Base-by-base conservation (phyloP, 2,888 invertebrate genomes). In the Dichetophora obliterata region DNA sequence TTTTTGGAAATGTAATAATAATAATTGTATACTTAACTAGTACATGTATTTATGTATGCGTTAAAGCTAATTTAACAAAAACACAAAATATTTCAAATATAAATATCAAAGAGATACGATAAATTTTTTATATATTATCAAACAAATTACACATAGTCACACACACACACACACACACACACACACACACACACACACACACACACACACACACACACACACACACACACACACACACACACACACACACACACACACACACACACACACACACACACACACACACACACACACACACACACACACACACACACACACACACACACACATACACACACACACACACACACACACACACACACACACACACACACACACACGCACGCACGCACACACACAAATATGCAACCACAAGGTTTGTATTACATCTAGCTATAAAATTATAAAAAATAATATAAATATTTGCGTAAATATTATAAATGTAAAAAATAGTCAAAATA, bases 31-130 rank as follows among this genome's bases (percentile, higher is more conserved):
- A 22, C 48, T 50, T 24, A n/a, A 68, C 24, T 68, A 14, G 59
- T 14, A 59, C 59, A 43, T 59, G 59, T 72, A 61, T 61, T 61
- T 61, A 71, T 57, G 71, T 71, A 59, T 24, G 48, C 48, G 50
- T 48, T n/a, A 27, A 27, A 14, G 43, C 11, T 11, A 69, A 24
- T 14, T n/a, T 19, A 54, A 54, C 19, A 54, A 54, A 19, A 19
- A 54, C 19, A 52, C 1, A 63, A 63, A n/a, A 63, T n/a, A n/a
- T n/a, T n/a, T n/a, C n/a, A n/a, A n/a, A n/a, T n/a, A n/a, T 8
- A 27, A 63, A 63, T 63, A 31, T n/a, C 31, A 31, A 63, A 27
- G 16, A 63, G 63, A 27, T 8, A 22, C 1, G 19, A 11, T 66
- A 9, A 5, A 37, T 61, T 61, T 22, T 61, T 16, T 59, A 48